Conservation (phyloP, 2,113 vertebrate species). For the Sigmodon hispidus region DNA sequence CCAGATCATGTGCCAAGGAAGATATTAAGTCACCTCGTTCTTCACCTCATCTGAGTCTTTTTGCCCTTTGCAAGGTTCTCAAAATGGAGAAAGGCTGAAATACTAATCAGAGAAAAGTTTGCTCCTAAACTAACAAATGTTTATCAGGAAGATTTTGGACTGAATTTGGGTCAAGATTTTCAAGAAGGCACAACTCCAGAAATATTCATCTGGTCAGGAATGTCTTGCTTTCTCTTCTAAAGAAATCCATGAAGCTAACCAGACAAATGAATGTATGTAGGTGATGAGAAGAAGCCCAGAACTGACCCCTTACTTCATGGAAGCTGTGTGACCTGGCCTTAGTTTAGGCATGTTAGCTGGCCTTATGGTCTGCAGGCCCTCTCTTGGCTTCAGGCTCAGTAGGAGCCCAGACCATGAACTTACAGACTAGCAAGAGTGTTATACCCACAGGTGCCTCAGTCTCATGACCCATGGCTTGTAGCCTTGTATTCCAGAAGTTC, state of each 20-base stretch:
- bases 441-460: constrained; percentile 51
- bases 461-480: background rate
- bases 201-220: background rate
- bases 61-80: background rate
- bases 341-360: background rate
- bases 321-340: background rate
- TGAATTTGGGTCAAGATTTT: constrained; percentile 31
- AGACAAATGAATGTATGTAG: background rate
- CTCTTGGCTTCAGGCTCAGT: background rate
- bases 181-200: background rate
- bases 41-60: background rate
- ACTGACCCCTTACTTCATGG: background rate
- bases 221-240: background rate
- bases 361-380: background rate
- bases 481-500: constrained; percentile 68
- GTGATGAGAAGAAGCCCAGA: background rate
- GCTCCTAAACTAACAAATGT: background rate
- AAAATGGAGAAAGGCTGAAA: background rate
- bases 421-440: background rate
- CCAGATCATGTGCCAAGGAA: background rate
- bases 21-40: background rate
- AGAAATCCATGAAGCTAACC: background rate
- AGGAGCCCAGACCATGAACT: background rate
- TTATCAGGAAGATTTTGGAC: background rate
- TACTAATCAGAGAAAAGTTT: background rate